A percentile compares a stretch with the other conserved stretches of the same genome.
These are phyloP conservation scores for Gortyna flavago DNA, from an alignment of 2,888 invertebrate genomes.

Conservation along the genomic window DNA sequence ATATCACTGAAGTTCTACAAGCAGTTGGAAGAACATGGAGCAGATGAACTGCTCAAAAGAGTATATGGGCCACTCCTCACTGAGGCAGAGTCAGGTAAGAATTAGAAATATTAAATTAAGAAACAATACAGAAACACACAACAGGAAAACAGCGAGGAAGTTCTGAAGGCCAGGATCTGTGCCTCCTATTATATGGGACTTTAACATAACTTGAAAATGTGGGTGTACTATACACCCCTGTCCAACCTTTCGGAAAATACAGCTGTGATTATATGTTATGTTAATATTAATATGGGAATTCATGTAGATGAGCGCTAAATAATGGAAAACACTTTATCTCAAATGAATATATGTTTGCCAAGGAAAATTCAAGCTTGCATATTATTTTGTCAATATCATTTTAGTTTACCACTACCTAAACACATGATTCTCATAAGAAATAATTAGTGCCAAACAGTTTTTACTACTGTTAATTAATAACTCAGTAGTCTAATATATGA, in stretches of 20 bases:
- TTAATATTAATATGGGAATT: background rate
- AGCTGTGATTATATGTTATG: background rate
- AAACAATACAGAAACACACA: background rate
- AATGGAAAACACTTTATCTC: background rate
- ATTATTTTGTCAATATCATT: background rate
- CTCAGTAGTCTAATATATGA: background rate
- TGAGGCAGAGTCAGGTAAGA: constrained; percentile 95
- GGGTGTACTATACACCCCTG: background rate
- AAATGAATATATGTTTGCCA: background rate
- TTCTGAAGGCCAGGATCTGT: background rate
- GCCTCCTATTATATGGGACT: background rate
- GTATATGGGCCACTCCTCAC: constrained; percentile 96
- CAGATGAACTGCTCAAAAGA: constrained; percentile 98
- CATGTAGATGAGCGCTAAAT: background rate
- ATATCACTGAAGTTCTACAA: constrained; percentile 99
- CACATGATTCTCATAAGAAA: background rate
- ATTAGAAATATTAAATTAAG: background rate
- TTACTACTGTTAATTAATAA: background rate
- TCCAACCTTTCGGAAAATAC: background rate
- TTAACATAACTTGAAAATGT: background rate
- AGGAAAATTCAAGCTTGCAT: constrained; percentile 3
- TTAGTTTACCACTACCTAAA: background rate
- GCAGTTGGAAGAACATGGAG: constrained; percentile 99
- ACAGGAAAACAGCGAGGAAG: background rate
- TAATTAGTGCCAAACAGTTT: background rate